Percentiles rank a stretch among this genome's conserved stretches.
phyloP scores from a whole-genome alignment of 2,888 invertebrate genomes.

The Cosmia trapezina region DNA sequence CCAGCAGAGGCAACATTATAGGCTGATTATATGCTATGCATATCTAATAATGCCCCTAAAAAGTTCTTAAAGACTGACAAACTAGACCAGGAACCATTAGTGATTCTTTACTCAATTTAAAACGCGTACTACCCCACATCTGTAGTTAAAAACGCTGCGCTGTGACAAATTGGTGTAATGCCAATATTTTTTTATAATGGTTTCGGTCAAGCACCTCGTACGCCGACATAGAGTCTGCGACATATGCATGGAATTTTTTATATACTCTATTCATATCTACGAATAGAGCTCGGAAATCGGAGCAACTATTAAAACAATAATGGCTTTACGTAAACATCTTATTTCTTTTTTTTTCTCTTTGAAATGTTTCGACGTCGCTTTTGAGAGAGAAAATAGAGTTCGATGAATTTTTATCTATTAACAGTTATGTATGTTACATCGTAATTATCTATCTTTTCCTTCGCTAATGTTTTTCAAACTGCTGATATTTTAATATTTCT shows the following conservation, averaged over 20 bases:
- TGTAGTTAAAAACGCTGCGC: constrained; percentile 53
- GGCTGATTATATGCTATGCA: not conserved
- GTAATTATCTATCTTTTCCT: not conserved
- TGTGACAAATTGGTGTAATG: constrained; percentile 64
- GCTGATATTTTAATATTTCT: not conserved
- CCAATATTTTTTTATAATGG: constrained; percentile 67
- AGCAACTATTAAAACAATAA: constrained; percentile 53
- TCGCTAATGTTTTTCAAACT: not conserved
- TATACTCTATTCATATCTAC: constrained; percentile 40
- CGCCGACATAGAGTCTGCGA: constrained; percentile 66
- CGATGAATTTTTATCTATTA: not conserved
- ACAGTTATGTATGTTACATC: not conserved
- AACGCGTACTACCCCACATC: constrained; percentile 45
- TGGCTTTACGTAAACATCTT: constrained; percentile 31
- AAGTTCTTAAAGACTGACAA: not conserved
- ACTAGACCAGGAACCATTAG: not conserved
- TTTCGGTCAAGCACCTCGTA: constrained; percentile 71
- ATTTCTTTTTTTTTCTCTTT: constrained; percentile 7
- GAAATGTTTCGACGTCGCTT: constrained; percentile 1
- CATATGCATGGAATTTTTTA: constrained; percentile 47
- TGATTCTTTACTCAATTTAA: constrained; percentile 24
- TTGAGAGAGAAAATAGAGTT: constrained; percentile 16
- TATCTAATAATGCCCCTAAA: not conserved
- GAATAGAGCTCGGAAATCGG: constrained; percentile 44
- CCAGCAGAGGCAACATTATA: not conserved